Base-by-base conservation (phyloP, 2,797 vertebrate species). In the Cephalopachus bancanus region DNA sequence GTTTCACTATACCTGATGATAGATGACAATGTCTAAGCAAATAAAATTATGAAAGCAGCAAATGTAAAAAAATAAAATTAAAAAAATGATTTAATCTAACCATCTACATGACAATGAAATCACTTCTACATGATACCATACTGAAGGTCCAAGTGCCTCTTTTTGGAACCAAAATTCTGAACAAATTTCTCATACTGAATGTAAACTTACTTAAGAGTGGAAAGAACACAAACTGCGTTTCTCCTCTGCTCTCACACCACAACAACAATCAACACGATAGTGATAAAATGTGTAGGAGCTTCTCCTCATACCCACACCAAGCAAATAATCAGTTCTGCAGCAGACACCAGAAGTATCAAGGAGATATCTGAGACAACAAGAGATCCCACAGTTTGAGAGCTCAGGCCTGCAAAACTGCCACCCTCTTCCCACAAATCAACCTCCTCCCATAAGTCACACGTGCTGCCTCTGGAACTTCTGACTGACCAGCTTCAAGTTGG, bases 41-140 rank as follows among this genome's bases (percentile, higher is more conserved):
- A 74, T 33, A 30, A 86, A 92, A 86, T 14, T 19, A 59, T 14
- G 4, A 69, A 53, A 14, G 60, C 72, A 74, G 10, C 12, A 26
- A 86, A 93, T 24, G 28, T 20, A 51, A 93, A 95, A 57, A 94
- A 93, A 78, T 59, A 30, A 67, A 30, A 10, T 20, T 20, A 76
- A 26, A 89, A 75, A 83, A 33, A 28, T 44, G 49, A 84, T 20
- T 64, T 80, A 79, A 72, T 4, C 64, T 51, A 74, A 83, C 20
- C 71, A 17, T 59, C 28, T 44, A 53, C 3, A 6, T 60, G 64
- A 49, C n/a, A 59, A 33, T 51, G 12, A 83, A 91, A 33, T 62
- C 22, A 59, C 12, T 84, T 10, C 28, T 60, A 37, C 10, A 30
- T 3, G 19, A 51, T n/a, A 19, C 19, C 60, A 74, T 26, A 88